Percentiles rank a stretch among this genome's conserved stretches.
phyloP scores from a whole-genome alignment of 2,797 vertebrate species.

The Rhodeus uyekii region DNA sequence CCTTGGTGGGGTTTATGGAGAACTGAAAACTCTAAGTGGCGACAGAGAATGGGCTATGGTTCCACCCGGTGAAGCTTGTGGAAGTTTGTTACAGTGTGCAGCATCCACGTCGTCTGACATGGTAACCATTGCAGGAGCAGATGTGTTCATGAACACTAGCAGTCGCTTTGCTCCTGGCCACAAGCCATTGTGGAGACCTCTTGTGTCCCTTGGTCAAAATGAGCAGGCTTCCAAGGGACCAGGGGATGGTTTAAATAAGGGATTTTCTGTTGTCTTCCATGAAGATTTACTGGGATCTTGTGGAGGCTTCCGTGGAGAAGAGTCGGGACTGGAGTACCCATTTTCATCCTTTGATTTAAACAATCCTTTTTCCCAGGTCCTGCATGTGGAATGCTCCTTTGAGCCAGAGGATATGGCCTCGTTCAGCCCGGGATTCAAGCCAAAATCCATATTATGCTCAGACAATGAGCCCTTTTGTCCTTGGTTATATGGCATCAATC shows the following conservation, averaged over 20 bases:
- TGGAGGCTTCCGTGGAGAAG: conserved; percentile 89
- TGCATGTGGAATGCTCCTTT: conserved; percentile 98
- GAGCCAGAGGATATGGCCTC: conserved; percentile 96
- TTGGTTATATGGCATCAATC: conserved; percentile 90
- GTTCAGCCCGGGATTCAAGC: conserved; percentile 95
- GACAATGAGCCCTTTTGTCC: conserved; percentile 90
- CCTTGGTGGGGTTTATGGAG: conserved; percentile 96
- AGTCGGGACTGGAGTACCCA: conserved; percentile 91
- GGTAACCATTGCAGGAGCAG: conserved; percentile 93
- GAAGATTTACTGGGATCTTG: conserved; percentile 98
- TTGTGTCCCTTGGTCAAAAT: conserved; percentile 91
- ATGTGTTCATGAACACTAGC: conserved; percentile 95
- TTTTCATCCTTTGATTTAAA: conserved; percentile 96
- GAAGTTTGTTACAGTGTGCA: conserved; percentile 86
- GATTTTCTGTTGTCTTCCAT: conserved; percentile 99
- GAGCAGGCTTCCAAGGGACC: conserved; percentile 84
- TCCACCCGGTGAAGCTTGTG: conserved; percentile 81
- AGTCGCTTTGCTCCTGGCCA: conserved; percentile 94
- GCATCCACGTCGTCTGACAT: conserved; percentile 83
- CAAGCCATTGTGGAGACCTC: conserved; percentile 92
- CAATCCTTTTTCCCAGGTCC: conserved; percentile 97
- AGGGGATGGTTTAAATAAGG: conserved; percentile 91
- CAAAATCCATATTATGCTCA: conserved; percentile 96
- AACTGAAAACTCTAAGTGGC: conserved; percentile 88
- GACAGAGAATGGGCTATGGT: conserved; percentile 93